phyloP scores from a whole-genome alignment of 1,140 invertebrate genomes.

The Drosophila biarmipes region DNA sequence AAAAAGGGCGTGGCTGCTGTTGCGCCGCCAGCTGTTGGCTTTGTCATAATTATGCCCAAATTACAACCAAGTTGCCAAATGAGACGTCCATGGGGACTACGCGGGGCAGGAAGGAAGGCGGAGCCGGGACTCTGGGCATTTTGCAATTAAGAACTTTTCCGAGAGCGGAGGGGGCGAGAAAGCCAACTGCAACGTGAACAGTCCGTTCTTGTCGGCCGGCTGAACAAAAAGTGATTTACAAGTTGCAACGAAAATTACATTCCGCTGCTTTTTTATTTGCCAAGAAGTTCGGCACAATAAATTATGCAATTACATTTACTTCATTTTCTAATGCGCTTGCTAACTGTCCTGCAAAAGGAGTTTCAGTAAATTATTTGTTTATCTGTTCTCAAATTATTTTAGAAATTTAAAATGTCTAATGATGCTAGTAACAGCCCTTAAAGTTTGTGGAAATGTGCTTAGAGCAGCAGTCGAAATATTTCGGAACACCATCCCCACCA shows the following conservation, averaged over 20 bases:
- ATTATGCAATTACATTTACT: not conserved
- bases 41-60: slow-evolving; percentile 78
- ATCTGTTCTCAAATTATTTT: no score
- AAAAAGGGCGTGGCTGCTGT: slow-evolving; percentile 24
- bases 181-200: slow-evolving; percentile 35
- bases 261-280: slow-evolving; percentile 12
- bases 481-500: not conserved
- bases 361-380: no score
- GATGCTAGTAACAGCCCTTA: no score
- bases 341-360: not conserved
- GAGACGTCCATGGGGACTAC: slow-evolving; percentile 20
- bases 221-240: slow-evolving; percentile 28
- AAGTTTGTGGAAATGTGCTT: no score
- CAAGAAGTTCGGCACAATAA: slow-evolving; percentile 9
- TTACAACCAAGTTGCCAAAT: slow-evolving; percentile 45
- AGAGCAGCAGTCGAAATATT: no score
- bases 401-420: no score
- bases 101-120: not conserved
- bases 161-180: slow-evolving; percentile 8
- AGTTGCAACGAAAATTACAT: slow-evolving; percentile 12
- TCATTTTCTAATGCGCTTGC: not conserved
- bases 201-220: slow-evolving; percentile 25
- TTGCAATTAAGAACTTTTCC: slow-evolving; percentile 73
- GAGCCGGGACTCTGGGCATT: slow-evolving; percentile 42
- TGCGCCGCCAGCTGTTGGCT: slow-evolving; percentile 51